Percentiles rank a stretch among this genome's conserved stretches.
Conservation (phyloP, 1,140 invertebrate species). For the Aphelinus certus region DNA sequence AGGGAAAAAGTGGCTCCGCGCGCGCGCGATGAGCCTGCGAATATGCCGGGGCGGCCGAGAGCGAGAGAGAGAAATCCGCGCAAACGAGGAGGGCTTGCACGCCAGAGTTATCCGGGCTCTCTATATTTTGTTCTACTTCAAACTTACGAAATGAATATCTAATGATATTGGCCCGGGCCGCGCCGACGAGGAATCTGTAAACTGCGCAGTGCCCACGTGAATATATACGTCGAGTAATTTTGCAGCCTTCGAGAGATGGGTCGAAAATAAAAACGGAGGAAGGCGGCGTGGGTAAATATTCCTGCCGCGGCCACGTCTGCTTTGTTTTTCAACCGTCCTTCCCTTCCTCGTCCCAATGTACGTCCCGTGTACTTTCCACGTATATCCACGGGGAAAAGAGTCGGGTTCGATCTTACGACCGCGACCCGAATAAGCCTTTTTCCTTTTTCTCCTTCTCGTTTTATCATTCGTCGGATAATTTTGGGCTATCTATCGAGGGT, state of each 20-base stretch:
- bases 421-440: too few species aligned
- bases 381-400: slow-evolving; percentile 18
- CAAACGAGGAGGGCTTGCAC: slow-evolving; percentile 44
- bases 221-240: slow-evolving; percentile 19
- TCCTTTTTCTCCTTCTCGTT: not conserved
- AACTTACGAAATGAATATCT: slow-evolving; percentile 65
- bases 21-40: not conserved
- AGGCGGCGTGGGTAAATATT: slow-evolving; percentile 20
- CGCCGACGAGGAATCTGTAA: slow-evolving; percentile 33
- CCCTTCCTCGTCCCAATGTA: too few species aligned
- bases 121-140: slow-evolving; percentile 64
- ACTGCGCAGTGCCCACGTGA: slow-evolving; percentile 12
- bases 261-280: slow-evolving; percentile 6
- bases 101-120: slow-evolving; percentile 50
- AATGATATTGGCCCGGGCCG: slow-evolving; percentile 59
- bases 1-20: slow-evolving; percentile 38
- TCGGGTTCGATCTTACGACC: too few species aligned
- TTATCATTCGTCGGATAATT: slow-evolving; percentile 9
- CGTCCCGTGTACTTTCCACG: too few species aligned
- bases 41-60: not conserved
- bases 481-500: not conserved
- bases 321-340: too few species aligned
- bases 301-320: too few species aligned
- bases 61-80: slow-evolving; percentile 14
- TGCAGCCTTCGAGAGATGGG: slow-evolving; percentile 1